Conservation (phyloP, 1,140 invertebrate genomes). For the Lepidurus couesii region DNA sequence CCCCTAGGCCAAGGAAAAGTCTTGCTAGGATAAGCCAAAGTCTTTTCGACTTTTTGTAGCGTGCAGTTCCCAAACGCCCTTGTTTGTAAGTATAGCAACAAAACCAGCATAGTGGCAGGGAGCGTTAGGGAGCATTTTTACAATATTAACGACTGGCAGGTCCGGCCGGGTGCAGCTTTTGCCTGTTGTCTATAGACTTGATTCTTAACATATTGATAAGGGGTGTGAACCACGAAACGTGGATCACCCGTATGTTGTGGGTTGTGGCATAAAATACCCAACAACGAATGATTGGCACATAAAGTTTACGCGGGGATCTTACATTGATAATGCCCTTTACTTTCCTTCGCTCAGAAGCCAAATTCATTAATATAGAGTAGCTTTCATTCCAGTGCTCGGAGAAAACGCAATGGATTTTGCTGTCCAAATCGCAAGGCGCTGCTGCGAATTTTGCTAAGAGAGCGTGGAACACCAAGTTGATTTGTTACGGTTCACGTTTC, state of each 20-base stretch:
- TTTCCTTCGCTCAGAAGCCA: background rate
- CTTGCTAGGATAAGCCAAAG: conserved; percentile 5
- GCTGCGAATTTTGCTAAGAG: no score
- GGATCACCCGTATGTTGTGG: background rate
- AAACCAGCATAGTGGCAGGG: background rate
- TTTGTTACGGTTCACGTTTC: conserved; percentile 10
- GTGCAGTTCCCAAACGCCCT: conserved; percentile 1
- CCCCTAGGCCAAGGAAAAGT: background rate
- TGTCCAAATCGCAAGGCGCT: no score
- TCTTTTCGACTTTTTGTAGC: background rate
- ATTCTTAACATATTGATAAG: conserved; percentile 11
- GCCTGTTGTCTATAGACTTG: background rate
- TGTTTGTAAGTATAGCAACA: background rate
- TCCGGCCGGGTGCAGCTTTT: background rate
- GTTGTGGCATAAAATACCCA: background rate
- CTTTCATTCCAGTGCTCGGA: background rate
- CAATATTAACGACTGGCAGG: conserved; percentile 8
- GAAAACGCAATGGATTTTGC: no score
- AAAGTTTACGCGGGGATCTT: background rate
- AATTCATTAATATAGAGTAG: background rate
- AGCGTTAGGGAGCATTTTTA: background rate
- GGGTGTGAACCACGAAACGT: conserved; percentile 6
- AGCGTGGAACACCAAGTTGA: background rate
- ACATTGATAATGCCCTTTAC: background rate
- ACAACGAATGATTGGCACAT: background rate